phyloP scores from a whole-genome alignment of 2,113 vertebrate genomes.

The Micromys minutus region DNA sequence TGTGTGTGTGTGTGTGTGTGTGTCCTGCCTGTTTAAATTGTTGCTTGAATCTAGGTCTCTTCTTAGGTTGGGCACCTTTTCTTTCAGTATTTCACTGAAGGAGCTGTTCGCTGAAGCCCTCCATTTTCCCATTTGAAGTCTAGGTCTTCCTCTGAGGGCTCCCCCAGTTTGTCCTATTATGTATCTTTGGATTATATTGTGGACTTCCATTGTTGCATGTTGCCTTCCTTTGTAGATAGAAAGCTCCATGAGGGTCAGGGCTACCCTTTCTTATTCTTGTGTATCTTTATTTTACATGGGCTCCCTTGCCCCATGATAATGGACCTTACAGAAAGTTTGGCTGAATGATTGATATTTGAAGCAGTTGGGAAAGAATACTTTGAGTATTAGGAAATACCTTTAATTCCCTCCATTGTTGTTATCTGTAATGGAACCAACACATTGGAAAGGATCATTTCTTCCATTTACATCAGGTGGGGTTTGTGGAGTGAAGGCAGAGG shows the following conservation, averaged over 20 bases:
- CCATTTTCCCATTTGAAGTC: not conserved
- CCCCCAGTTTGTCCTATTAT: not conserved
- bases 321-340: not conserved
- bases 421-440: not conserved
- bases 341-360: conserved; percentile 17
- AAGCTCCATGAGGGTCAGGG: not conserved
- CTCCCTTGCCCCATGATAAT: no score
- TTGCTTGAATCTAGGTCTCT: conserved; percentile 17
- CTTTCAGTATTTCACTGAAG: not conserved
- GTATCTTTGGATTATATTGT: not conserved
- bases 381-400: not conserved
- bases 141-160: not conserved
- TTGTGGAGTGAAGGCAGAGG: conserved; percentile 29
- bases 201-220: not conserved
- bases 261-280: not conserved
- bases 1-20: no score
- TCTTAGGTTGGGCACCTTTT: not conserved
- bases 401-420: not conserved
- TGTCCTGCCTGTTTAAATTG: not conserved
- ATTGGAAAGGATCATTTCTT: conserved; percentile 38
- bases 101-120: not conserved
- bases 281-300: not conserved
- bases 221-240: not conserved
- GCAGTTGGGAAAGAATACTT: not conserved
- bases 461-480: conserved; percentile 14